Evolutionary conservation across 2,113 vertebrate species (phyloP).

Genomic region (Vimba vimba): DNA sequence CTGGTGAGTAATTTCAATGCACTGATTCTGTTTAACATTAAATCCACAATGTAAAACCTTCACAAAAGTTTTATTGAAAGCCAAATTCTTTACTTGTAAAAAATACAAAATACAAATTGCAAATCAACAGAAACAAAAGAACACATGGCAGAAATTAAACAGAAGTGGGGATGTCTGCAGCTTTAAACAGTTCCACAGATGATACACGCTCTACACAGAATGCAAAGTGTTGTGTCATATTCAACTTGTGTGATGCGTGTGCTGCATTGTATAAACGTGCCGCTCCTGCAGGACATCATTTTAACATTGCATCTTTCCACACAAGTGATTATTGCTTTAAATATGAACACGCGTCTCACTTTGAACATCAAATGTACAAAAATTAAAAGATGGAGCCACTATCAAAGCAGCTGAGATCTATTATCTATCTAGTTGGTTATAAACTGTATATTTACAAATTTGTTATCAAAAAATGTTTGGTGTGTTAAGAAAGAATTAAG

Average conservation of each 20-base stretch:
- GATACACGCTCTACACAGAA: neutral
- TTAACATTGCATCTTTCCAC: constrained; percentile 34
- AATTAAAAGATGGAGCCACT: neutral
- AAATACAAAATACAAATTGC: constrained; percentile 60
- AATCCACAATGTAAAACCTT: constrained; percentile 68
- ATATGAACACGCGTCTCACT: neutral
- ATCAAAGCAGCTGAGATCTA: constrained; percentile 11
- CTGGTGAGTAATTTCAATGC: constrained; percentile 19
- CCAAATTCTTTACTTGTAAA: constrained; percentile 68
- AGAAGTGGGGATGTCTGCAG: constrained; percentile 53
- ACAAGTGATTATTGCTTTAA: constrained; percentile 35
- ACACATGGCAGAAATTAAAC: constrained; percentile 52
- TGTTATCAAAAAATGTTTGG: neutral
- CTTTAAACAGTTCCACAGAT: constrained; percentile 60
- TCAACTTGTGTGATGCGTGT: constrained; percentile 22
- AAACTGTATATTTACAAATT: constrained; percentile 16
- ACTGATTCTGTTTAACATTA: constrained; percentile 37
- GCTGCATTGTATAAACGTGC: constrained; percentile 19
- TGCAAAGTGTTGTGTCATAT: neutral
- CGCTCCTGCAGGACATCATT: constrained; percentile 19
- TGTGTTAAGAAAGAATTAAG: neutral
- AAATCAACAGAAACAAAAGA: constrained; percentile 48
- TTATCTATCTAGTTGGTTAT: neutral
- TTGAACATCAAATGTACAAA: neutral
- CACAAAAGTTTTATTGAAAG: constrained; percentile 78